A percentile compares a stretch with the other conserved stretches of the same genome.
Evolutionary conservation across 2,888 invertebrate genomes (phyloP).

Genomic region (Adineta ricciae): DNA sequence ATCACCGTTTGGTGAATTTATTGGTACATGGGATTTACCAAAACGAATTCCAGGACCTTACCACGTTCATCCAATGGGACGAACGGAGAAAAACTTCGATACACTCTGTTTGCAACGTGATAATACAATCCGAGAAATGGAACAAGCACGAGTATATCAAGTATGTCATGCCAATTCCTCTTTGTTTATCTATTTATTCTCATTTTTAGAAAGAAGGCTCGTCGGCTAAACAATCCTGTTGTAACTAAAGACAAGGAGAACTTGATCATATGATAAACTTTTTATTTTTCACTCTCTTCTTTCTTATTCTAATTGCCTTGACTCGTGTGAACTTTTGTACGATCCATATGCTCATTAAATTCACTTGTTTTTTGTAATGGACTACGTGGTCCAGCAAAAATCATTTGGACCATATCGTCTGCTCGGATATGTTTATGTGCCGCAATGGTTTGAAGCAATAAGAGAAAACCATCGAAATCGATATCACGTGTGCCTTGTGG

Average conservation of each 20-base stretch:
- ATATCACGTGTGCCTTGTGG: slow-evolving; percentile 14
- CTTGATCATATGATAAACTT: background rate
- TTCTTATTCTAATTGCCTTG: background rate
- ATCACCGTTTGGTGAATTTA: slow-evolving; percentile 49
- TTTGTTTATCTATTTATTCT: background rate
- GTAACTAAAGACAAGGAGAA: background rate
- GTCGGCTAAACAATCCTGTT: background rate
- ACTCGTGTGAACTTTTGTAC: background rate
- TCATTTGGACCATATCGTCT: slow-evolving; percentile 10
- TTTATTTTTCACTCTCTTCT: background rate
- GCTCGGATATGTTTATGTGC: slow-evolving; percentile 6
- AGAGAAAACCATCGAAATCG: slow-evolving; percentile 20
- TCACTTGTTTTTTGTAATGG: slow-evolving; percentile 14
- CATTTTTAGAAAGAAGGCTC: background rate
- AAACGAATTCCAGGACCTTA: slow-evolving; percentile 40
- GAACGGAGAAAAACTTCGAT: slow-evolving; percentile 10
- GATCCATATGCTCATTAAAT: background rate
- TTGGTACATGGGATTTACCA: slow-evolving; percentile 49
- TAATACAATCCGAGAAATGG: background rate
- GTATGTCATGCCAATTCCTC: background rate
- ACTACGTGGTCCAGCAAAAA: slow-evolving; percentile 16
- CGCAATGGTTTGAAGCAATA: background rate
- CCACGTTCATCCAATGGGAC: slow-evolving; percentile 14
- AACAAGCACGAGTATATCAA: background rate
- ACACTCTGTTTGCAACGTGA: background rate